Evolutionary conservation across 2,888 invertebrate genomes (phyloP), one percentile per base, ranked within the genome.

Genomic region (Apodemia mormo): DNA sequence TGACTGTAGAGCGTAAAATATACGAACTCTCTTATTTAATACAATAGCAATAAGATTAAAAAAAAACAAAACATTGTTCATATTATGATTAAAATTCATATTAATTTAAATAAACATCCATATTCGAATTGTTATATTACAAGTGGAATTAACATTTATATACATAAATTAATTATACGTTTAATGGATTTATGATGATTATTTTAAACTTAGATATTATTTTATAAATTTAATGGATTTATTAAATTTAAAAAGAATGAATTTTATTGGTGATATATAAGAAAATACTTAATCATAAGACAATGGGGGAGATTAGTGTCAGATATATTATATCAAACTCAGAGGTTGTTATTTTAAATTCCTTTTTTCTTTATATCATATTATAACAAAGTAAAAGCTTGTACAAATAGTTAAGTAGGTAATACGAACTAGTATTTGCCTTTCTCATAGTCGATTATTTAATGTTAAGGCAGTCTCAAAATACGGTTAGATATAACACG

Each of bases 341-440:
- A 45, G 29, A 58, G 58, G 58, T 58, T 58, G 58, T 58, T 58
- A 12, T 58, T 58, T 58, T 12, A 58, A 58, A 58, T 30, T 22
- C 30, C 30, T 1, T 10, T 58, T 58, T 30, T 1, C 7, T 58
- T 58, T 58, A 12, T 56, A 43, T 14, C 58, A 30, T 56, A 43
- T 14, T 30, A 30, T 58, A 58, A 58, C 29, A 58, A 22, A 58
- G 12, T 12, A 29, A 58, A 30, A 82, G 80, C 81, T 84, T 87
- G 88, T 88, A 87, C 86, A 89, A 58, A 30, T 58, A 30, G 58
- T 30, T 54, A 88, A 88, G 84, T 86, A 86, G 82, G 78, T 74
- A 81, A 83, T 84, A 83, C 80, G 82, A 86, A 84, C 85, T 88
- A 86, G 83, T 83, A 71, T 71, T 73, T 65, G 73, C 75, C 72